Base-by-base conservation (phyloP, 2,888 invertebrate genomes). In the Epiblema foenella region DNA sequence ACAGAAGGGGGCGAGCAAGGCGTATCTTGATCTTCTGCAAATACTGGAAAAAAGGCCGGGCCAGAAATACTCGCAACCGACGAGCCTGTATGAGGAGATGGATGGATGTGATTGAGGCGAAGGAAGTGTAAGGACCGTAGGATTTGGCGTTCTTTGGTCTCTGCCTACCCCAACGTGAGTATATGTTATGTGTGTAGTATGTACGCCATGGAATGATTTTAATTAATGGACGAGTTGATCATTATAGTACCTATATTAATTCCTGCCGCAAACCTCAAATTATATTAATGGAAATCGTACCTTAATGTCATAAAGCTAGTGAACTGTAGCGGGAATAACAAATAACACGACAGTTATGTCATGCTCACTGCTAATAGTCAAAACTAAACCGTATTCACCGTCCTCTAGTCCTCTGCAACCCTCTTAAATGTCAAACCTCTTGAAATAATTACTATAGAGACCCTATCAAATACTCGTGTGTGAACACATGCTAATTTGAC, bases 401-500 rank as follows among this genome's bases (percentile, higher is more conserved):
- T 29, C 29, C 56, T 46, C 46, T 46, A 9, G 24, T 29, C 29
- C 56, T 46, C 46, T 46, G 15, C 52, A 15, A 56, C 9, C 52
- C 63, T 33, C 20, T 4, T 10, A 64, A 51, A 51, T 17, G 33
- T 15, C 51, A 63, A 37, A 51, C 37, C 15, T 29, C 17, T 37
- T 20, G 7, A 64, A 24, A 37, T 17, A 64, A 54, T 49, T 37
- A 37, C 17, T 51, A 24, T 54, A n/a, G 20, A 12, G 29, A 62
- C 10, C 10, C n/a, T 15, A 39, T 64, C 29, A 54, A 33, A 39
- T 52, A 64, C 52, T 52, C 4, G 52, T 52, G 63, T 20, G 10
- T 9, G 20, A 20, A 15, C 52, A 37, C 52, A 52, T 64, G 63
- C 20, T 20, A 64, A 49, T 62, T 49, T 11, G 8, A 51, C 37